Evolutionary conservation across 2,797 vertebrate genomes (phyloP).

Genomic region (Adrianichthys oophorus): DNA sequence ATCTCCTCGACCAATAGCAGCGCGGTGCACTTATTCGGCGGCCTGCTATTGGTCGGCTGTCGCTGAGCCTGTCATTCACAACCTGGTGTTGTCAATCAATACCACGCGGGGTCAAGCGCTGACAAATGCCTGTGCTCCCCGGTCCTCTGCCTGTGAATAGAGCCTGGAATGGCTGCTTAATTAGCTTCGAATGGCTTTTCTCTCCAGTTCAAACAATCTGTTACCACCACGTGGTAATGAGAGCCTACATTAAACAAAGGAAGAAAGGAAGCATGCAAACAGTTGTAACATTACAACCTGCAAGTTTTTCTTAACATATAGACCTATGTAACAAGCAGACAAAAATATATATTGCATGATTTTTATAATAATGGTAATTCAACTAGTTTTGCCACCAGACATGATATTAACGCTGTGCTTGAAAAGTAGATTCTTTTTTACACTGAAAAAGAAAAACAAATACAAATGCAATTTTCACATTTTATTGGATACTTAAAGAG

Average conservation of each 20-base stretch:
- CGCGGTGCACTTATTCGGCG: slow-evolving; percentile 57
- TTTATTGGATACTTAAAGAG: slow-evolving; percentile 9
- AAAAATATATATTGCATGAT: slow-evolving; percentile 35
- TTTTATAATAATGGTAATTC: slow-evolving; percentile 35
- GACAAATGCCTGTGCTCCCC: slow-evolving; percentile 90
- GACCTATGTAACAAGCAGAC: slow-evolving; percentile 33
- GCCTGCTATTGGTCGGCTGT: slow-evolving; percentile 66
- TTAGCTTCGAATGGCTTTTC: slow-evolving; percentile 95
- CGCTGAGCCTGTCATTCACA: slow-evolving; percentile 75
- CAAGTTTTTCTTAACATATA: slow-evolving; percentile 65
- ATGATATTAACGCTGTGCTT: slow-evolving; percentile 11
- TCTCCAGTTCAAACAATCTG: slow-evolving; percentile 96
- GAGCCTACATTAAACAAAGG: slow-evolving; percentile 87
- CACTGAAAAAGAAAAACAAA: not conserved
- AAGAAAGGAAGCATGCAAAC: slow-evolving; percentile 74
- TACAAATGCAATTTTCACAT: slow-evolving; percentile 7
- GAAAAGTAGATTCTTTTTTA: not conserved
- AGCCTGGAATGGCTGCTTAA: slow-evolving; percentile 94
- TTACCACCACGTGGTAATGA: slow-evolving; percentile 94
- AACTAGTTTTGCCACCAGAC: slow-evolving; percentile 23
- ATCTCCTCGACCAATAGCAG: slow-evolving; percentile 67
- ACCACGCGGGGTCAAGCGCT: slow-evolving; percentile 92
- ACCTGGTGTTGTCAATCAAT: slow-evolving; percentile 86
- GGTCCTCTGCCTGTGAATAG: slow-evolving; percentile 90
- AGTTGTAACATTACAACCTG: slow-evolving; percentile 76